These are phyloP conservation scores for Potamilus streckersoni DNA, from an alignment of 1,140 invertebrate genomes.

Conservation along the genomic window DNA sequence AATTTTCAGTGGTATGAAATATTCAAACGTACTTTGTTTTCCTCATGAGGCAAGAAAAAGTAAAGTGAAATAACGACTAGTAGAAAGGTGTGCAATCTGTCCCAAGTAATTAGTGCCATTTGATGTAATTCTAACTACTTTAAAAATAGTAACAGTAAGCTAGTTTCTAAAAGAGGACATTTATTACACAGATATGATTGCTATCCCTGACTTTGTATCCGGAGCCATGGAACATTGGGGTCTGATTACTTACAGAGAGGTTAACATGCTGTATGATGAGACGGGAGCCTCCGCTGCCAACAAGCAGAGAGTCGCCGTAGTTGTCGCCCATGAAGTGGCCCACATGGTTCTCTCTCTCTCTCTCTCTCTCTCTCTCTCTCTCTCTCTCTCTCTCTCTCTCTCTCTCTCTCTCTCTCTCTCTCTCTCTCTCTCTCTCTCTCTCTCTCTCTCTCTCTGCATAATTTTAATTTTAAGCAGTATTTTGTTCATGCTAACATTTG, in stretches of 20 bases:
- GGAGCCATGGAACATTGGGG: conserved; percentile 69
- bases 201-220: conserved; percentile 66
- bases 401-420: too few relatives aligned
- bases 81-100: not conserved
- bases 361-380: too few relatives aligned
- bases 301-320: conserved; percentile 88
- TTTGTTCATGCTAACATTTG: too few relatives aligned
- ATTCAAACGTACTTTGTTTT: too few relatives aligned
- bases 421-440: too few relatives aligned
- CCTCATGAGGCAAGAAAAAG: too few relatives aligned
- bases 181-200: conserved; percentile 61
- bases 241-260: conserved; percentile 65
- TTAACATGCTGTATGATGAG: conserved; percentile 78
- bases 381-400: too few relatives aligned
- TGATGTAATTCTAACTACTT: not conserved
- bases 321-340: conserved; percentile 88
- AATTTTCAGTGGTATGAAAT: too few relatives aligned
- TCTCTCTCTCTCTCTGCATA: too few relatives aligned
- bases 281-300: conserved; percentile 78
- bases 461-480: too few relatives aligned
- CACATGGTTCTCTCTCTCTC: conserved; percentile 71
- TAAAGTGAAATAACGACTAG: too few relatives aligned
- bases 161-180: not conserved
- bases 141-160: not conserved
- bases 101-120: not conserved